Evolutionary conservation across 2,888 invertebrate species (phyloP).

Genomic region (Cephus runcator): DNA sequence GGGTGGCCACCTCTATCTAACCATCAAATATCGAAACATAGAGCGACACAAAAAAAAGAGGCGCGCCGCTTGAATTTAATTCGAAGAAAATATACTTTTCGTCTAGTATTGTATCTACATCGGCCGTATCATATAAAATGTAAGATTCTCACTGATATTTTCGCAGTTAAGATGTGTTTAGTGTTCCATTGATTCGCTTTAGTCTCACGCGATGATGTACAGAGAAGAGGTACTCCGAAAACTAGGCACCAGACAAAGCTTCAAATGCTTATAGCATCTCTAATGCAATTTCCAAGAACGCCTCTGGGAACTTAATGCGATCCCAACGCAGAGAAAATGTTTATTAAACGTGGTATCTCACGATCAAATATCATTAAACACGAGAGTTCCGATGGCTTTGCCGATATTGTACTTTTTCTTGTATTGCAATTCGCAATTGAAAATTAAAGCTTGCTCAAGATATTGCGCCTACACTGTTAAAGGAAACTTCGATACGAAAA

Average conservation of each 20-base stretch:
- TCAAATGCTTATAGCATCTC: neutral
- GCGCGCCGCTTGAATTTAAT: neutral
- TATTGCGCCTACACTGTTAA: neutral
- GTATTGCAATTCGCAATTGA: neutral
- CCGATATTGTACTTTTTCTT: neutral
- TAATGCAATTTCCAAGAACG: neutral
- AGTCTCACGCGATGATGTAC: neutral
- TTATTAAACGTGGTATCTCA: neutral
- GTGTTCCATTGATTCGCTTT: neutral
- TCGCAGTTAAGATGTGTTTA: neutral
- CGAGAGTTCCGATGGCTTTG: neutral
- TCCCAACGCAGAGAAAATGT: neutral
- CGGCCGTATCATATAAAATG: neutral
- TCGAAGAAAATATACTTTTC: neutral
- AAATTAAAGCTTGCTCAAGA: neutral
- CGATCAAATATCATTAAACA: neutral
- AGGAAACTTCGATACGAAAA: neutral
- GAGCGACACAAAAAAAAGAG: neutral
- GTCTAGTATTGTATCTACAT: neutral
- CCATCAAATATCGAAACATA: neutral
- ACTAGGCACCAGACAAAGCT: neutral
- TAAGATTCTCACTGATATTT: neutral
- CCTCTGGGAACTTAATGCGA: neutral
- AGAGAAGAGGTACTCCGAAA: neutral
- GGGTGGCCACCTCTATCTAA: neutral